Conservation (phyloP, 2,797 vertebrate genomes). For the Clamator glandarius region DNA sequence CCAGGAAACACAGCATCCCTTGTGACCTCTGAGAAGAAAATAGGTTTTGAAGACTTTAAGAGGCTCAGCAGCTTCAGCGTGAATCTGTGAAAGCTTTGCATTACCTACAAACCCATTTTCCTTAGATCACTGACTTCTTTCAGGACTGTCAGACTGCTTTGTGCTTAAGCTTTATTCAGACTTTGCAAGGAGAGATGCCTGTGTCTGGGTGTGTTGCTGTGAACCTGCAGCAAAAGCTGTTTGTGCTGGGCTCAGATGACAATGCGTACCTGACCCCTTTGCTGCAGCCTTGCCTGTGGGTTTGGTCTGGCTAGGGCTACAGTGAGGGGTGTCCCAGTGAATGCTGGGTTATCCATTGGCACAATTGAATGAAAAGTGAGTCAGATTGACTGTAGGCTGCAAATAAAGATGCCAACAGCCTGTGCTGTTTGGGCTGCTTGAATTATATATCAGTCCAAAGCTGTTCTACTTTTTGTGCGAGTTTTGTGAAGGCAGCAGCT, state of each 20-base stretch:
- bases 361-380: not conserved
- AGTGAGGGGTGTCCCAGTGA: not conserved
- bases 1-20: not conserved
- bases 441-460: not conserved
- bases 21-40: slow-evolving; percentile 11
- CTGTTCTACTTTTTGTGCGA: not conserved
- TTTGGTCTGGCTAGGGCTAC: not conserved
- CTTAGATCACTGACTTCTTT: slow-evolving; percentile 35
- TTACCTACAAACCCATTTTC: slow-evolving; percentile 65
- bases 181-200: not conserved
- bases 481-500: not conserved
- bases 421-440: not conserved
- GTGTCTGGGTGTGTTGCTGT: not conserved
- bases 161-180: slow-evolving; percentile 22
- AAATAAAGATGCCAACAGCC: not conserved
- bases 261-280: not conserved
- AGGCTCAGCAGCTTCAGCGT: slow-evolving; percentile 17
- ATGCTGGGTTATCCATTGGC: not conserved
- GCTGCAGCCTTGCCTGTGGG: not conserved
- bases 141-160: slow-evolving; percentile 25
- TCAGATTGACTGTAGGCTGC: not conserved
- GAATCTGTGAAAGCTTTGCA: not conserved
- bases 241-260: not conserved
- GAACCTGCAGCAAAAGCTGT: not conserved
- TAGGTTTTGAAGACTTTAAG: slow-evolving; percentile 33